Conservation (phyloP, 2,113 vertebrate species). For the Haemorhous mexicanus region DNA sequence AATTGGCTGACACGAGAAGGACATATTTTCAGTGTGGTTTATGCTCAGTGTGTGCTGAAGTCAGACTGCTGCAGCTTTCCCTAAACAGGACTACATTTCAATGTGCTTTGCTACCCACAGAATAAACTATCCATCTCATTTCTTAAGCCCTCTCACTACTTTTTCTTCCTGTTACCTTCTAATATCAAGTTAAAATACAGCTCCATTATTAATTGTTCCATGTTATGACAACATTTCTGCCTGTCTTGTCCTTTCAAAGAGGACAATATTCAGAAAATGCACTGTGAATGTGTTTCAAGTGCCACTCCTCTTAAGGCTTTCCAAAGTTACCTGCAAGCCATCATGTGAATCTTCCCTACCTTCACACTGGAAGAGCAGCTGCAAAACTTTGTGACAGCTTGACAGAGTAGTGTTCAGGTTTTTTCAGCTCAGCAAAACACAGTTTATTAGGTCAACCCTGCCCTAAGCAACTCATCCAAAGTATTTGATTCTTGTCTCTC, state of each 20-base stretch:
- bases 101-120: not conserved
- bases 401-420: rapidly evolving
- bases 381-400: not conserved
- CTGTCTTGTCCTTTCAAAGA: not conserved
- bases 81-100: not conserved
- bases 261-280: not conserved
- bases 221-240: not conserved
- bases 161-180: not conserved
- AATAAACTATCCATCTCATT: not conserved
- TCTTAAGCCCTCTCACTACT: not conserved
- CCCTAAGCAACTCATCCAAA: not conserved
- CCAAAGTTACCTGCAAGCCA: not conserved
- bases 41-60: not conserved
- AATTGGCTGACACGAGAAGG: not conserved
- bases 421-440: not conserved
- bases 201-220: not conserved
- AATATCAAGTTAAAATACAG: not conserved
- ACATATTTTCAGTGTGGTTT: not conserved
- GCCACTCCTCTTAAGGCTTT: not conserved
- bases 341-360: not conserved
- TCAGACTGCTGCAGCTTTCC: not conserved
- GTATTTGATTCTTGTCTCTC: not conserved
- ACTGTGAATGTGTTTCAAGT: not conserved
- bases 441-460: not conserved
- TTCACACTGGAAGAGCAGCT: not conserved